Conservation (phyloP, 2,888 invertebrate genomes). For the Pammene aurita region DNA sequence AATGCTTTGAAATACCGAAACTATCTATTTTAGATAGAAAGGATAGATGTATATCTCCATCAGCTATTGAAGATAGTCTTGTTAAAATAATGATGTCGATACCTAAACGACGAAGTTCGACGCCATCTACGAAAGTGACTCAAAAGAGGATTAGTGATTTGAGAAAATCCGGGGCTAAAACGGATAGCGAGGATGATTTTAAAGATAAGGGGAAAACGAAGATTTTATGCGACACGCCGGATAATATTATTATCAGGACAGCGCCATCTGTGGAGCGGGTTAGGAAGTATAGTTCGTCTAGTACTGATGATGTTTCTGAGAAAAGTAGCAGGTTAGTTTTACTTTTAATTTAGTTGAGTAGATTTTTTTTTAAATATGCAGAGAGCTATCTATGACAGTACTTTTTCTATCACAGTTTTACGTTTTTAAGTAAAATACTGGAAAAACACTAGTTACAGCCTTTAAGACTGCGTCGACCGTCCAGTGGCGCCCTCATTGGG, state of each 20-base stretch:
- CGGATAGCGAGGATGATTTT: constrained; percentile 71
- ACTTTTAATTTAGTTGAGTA: background rate
- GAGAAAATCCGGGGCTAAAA: constrained; percentile 63
- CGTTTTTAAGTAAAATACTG: too few relatives aligned
- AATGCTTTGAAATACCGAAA: constrained; percentile 67
- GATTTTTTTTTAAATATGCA: too few relatives aligned
- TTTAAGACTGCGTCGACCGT: too few relatives aligned
- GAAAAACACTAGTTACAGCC: too few relatives aligned
- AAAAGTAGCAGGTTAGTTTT: constrained; percentile 40
- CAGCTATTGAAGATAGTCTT: constrained; percentile 61
- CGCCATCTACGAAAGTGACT: constrained; percentile 56
- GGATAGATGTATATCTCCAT: constrained; percentile 47
- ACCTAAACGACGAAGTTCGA: constrained; percentile 68
- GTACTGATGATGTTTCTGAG: constrained; percentile 58
- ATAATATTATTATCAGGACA: constrained; percentile 71
- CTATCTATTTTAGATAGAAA: constrained; percentile 45
- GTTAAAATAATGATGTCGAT: constrained; percentile 58
- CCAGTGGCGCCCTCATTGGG: too few relatives aligned
- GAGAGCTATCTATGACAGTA: too few relatives aligned
- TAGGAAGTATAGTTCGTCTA: constrained; percentile 61
- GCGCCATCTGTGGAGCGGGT: constrained; percentile 72
- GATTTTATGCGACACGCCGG: constrained; percentile 64
- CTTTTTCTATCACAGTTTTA: too few relatives aligned
- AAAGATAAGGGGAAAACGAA: constrained; percentile 47
- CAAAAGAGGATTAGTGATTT: constrained; percentile 61